Conservation (phyloP, 2,797 vertebrate species). For the Coendou prehensilis region DNA sequence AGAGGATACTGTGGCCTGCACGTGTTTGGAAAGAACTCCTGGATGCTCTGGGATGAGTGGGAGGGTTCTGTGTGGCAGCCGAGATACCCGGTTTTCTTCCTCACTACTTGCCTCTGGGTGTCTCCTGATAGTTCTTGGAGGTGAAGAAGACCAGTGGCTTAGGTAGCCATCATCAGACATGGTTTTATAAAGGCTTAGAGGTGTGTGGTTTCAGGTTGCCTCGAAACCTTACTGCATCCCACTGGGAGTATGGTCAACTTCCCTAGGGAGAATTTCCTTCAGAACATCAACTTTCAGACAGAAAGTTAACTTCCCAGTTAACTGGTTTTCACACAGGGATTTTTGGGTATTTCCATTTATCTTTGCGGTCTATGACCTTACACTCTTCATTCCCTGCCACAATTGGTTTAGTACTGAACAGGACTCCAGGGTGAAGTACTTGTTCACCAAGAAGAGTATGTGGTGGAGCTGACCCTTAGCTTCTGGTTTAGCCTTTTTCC, state of each 20-base stretch:
- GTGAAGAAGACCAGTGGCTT: not conserved
- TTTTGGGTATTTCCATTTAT: not conserved
- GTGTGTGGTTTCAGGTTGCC: not conserved
- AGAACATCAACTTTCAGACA: not conserved
- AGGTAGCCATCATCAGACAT: not conserved
- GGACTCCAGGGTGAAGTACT: not conserved
- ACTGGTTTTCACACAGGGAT: not conserved
- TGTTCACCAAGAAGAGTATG: not conserved
- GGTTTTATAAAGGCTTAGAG: not conserved
- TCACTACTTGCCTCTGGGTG: not conserved
- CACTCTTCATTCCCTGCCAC: not conserved
- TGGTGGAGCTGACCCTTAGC: not conserved
- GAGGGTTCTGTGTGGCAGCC: not conserved
- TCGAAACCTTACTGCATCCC: not conserved
- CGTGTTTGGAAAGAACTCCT: not conserved
- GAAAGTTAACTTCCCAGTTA: not conserved
- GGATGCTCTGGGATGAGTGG: not conserved
- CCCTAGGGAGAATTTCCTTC: not conserved
- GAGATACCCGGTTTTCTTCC: not conserved
- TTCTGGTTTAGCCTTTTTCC: not conserved
- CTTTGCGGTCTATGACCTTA: not conserved
- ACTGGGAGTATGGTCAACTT: not conserved
- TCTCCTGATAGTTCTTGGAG: not conserved
- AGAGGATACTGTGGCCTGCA: not conserved
- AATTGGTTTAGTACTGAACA: not conserved